phyloP scores from a whole-genome alignment of 2,797 vertebrate species.

The Cichlasoma orientale region DNA sequence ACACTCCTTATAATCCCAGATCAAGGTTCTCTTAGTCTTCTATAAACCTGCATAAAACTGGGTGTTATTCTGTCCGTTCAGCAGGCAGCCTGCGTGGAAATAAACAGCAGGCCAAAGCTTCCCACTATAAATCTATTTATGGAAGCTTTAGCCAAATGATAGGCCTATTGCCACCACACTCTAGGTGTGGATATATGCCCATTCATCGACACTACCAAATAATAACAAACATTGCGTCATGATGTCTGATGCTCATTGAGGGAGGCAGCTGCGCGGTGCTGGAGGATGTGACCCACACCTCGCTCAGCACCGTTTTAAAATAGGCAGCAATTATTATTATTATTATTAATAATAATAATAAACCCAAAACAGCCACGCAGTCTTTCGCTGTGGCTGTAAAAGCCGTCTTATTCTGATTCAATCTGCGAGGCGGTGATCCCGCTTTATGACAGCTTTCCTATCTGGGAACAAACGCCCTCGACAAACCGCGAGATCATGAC shows the following conservation, averaged over 20 bases:
- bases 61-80: constrained; percentile 13
- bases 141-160: constrained; percentile 18
- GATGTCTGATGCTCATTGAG: constrained; percentile 41
- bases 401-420: constrained; percentile 22
- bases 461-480: constrained; percentile 20
- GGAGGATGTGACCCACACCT: constrained; percentile 4
- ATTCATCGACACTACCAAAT: constrained; percentile 64
- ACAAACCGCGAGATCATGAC: neutral
- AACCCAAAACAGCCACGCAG: no score
- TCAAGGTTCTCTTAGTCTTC: neutral
- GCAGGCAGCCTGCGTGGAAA: neutral
- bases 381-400: constrained; percentile 8
- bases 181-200: neutral
- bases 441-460: constrained; percentile 14
- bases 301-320: neutral
- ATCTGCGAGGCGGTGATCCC: constrained; percentile 7
- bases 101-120: constrained; percentile 1
- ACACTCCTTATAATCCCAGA: neutral
- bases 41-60: neutral
- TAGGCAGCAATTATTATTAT: neutral
- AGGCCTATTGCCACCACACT: neutral
- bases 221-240: constrained; percentile 78
- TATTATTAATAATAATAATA: no score
- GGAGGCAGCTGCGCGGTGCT: constrained; percentile 23
- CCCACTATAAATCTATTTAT: constrained; percentile 40